phyloP scores from a whole-genome alignment of 2,113 vertebrate species.

The Edolisoma coerulescens region DNA sequence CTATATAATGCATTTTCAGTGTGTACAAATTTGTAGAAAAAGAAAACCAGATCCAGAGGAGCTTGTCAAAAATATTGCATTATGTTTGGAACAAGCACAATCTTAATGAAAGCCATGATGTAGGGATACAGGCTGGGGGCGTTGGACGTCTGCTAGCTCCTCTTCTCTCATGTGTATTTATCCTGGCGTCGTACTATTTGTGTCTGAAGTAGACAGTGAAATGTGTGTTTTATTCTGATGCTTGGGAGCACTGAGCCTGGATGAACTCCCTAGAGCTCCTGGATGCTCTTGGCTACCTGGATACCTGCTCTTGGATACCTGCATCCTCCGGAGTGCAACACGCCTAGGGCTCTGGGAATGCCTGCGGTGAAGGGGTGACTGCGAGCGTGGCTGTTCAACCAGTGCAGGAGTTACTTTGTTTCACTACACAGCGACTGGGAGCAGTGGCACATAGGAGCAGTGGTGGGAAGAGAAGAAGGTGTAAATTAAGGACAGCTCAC shows the following conservation, averaged over 20 bases:
- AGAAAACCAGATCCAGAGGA: not conserved
- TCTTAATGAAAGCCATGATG: not conserved
- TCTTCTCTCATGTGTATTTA: not conserved
- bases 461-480: not conserved
- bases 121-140: not conserved
- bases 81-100: not conserved
- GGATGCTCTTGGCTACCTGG: not conserved
- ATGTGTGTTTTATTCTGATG: rapidly evolving
- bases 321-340: not conserved
- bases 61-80: not conserved
- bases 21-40: not conserved
- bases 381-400: rapidly evolving
- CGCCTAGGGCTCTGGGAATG: not conserved
- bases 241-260: not conserved
- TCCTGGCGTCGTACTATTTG: rapidly evolving
- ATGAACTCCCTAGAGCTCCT: not conserved
- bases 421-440: rapidly evolving
- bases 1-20: not conserved
- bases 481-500: not conserved
- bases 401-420: not conserved
- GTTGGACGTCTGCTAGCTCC: not conserved
- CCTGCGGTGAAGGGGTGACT: not conserved
- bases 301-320: not conserved
- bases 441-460: not conserved
- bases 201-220: not conserved